Evolutionary conservation across 37 sponge, comb jelly and placozoan species (phyloP), one percentile per base, ranked within the genome.

Genomic region (Axinella damicornis): DNA sequence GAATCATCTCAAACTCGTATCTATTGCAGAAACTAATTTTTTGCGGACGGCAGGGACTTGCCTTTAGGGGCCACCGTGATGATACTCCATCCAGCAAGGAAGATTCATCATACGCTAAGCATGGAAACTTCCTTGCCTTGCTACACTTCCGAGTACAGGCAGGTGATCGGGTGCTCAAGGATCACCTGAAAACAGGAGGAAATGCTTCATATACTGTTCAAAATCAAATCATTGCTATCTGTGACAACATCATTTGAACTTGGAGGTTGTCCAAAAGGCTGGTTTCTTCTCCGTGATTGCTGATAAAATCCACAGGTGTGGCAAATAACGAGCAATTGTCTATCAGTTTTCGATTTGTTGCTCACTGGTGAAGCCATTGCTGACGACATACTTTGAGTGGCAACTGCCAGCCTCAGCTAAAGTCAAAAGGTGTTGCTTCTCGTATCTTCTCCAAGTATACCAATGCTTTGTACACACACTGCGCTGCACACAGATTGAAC

Each of bases 151-250:
- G 84, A 36, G 57, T 92, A 18, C 16, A 81, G 38, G 75, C 83
- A 67, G 90, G 89, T 75, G 94, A 93, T 70, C 25, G 4, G 36
- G 58, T 66, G 19, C 69, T 93, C 19, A 63, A 76, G 22, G 79
- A 89, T 32, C 87, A 89, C 66, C 65, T 93, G 30, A 19, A 82
- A 55, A 82, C 69, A 46, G 72, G 69, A 24, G 38, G 73, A 28
- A 91, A 91, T 76, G 91, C 91, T 12, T 54, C 34, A 22, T 83
- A 88, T 77, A 88, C 88, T 21, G 55, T 88, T n/a, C 94, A 93
- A 64, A 93, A 89, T 72, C 77, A 93, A 56, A n/a, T 93, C 25
- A 89, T 93, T 82, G 55, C 22, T 21, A 40, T 93, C 46, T 71
- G 60, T 63, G 86, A 83, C 32, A 62, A 85, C 38, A 46, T 81